Evolutionary conservation across 2,797 vertebrate species (phyloP).

Genomic region (Scomberomorus guttatus): DNA sequence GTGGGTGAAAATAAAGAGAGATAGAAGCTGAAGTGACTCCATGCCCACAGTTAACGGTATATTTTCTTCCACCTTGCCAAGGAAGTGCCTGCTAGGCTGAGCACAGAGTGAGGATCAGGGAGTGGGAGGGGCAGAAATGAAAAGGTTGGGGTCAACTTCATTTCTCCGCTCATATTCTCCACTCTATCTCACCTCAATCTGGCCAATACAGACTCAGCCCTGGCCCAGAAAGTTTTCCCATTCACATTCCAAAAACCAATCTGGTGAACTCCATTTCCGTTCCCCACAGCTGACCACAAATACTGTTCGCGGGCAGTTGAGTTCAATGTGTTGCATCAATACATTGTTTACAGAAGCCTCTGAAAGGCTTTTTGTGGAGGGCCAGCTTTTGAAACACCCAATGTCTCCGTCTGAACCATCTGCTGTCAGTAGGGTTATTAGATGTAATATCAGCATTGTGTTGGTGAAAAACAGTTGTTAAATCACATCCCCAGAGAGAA

Average conservation of each 20-base stretch:
- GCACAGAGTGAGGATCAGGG: conserved; percentile 23
- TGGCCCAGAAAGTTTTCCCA: conserved; percentile 62
- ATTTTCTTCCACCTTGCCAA: conserved; percentile 70
- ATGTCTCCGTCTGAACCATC: conserved; percentile 23
- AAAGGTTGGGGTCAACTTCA: conserved; percentile 86
- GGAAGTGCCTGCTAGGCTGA: conserved; percentile 59
- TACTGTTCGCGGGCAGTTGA: conserved; percentile 35
- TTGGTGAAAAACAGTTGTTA: conserved; percentile 21
- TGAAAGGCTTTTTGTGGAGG: conserved; percentile 32
- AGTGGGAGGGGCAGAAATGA: conserved; percentile 70
- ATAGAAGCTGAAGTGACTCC: conserved; percentile 73
- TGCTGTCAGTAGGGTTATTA: conserved; percentile 29
- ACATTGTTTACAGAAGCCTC: conserved; percentile 39
- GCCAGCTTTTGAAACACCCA: conserved; percentile 11
- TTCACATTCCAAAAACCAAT: conserved; percentile 75
- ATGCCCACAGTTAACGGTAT: conserved; percentile 60
- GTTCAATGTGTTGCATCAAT: conserved; percentile 62
- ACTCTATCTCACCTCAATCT: conserved; percentile 77
- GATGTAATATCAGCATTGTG: conserved; percentile 22
- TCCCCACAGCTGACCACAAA: conserved; percentile 62
- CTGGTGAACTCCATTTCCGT: conserved; percentile 71
- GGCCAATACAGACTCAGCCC: conserved; percentile 62
- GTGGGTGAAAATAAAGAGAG: conserved; percentile 74
- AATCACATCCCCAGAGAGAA: conserved; percentile 28
- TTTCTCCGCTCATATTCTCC: conserved; percentile 76